These are phyloP conservation scores for Lithodes maja DNA, from an alignment of 2,888 invertebrate genomes.

Conservation along the genomic window DNA sequence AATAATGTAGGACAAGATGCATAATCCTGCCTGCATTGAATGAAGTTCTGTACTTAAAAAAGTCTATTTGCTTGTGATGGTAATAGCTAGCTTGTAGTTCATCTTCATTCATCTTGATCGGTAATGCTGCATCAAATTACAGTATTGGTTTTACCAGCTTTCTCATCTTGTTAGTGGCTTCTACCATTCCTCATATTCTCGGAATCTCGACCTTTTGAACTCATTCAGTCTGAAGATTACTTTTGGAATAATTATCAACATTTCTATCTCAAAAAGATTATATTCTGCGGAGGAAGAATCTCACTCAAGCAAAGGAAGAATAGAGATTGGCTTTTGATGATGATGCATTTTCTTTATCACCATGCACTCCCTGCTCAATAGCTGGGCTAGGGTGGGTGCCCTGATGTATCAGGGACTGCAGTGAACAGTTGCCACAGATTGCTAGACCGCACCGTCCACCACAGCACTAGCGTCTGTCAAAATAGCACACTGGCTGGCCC, in stretches of 20 bases:
- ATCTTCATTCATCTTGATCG: constrained; percentile 58
- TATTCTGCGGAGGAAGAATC: too few species aligned
- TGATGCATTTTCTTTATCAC: too few species aligned
- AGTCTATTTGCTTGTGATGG: constrained; percentile 62
- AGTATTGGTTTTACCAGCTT: constrained; percentile 44
- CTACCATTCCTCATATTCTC: constrained; percentile 29
- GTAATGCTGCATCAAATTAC: neutral
- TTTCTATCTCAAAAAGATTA: too few species aligned
- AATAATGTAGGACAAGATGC: constrained; percentile 44
- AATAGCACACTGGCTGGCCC: too few species aligned
- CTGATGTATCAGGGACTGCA: too few species aligned
- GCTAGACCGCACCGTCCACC: too few species aligned
- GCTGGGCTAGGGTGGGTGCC: too few species aligned
- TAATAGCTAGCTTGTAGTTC: constrained; percentile 58
- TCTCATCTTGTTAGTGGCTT: constrained; percentile 38
- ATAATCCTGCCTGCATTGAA: constrained; percentile 64
- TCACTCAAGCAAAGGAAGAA: too few species aligned
- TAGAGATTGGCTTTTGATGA: too few species aligned
- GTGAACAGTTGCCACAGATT: too few species aligned
- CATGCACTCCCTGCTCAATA: too few species aligned
- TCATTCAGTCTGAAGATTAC: constrained; percentile 6
- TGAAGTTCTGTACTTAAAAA: constrained; percentile 62
- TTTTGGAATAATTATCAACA: neutral
- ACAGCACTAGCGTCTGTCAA: too few species aligned
- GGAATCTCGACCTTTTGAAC: constrained; percentile 3